Base-by-base conservation (phyloP, 2,888 invertebrate genomes). In the Antheraea yamamai region DNA sequence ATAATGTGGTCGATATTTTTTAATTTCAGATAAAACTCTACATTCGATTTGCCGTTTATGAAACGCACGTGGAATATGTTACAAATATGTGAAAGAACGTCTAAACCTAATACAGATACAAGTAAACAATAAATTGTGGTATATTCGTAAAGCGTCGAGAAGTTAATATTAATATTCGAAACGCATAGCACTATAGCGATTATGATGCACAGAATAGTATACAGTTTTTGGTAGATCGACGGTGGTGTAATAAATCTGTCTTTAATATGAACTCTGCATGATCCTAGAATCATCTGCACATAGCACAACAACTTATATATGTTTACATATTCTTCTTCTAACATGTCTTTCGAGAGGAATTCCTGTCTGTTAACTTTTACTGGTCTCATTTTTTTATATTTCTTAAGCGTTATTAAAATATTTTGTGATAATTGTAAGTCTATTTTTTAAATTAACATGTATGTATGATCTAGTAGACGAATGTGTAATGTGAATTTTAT, bases 1-100 rank as follows among this genome's bases (percentile, higher is more conserved):
- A 92, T 87, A 3, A 85, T 75, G 23, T 89, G 84, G 73, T 93
- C 91, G 3, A 92, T 84, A 77, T 87, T 82, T 80, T 93, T 91
- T 75, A 91, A 80, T 80, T 85, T 83, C 0, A 91, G 79, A n/a
- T 83, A 84, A 74, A 92, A 89, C 4, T 83, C 80, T 0, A 85
- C 82, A 77, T 92, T 92, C 1, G 76, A 77, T 2, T 84, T 79
- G 3, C 84, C 82, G 77, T 90, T 89, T 7, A 83, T 51, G 58
- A 92, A 92, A 23, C 91, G 83, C 16, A 85, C 82, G 73, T 91
- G 85, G 61, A 89, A 79, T 3, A 88, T 78, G 72, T 85, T 85
- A 70, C 79, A 79, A 6, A 84, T 8, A 72, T 81, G 88, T 0
- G 80, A 77, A 39, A 77, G n/a, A 12, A 84, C 83, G n/a, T 85